Base-by-base conservation (phyloP, 2,113 vertebrate species). In the Thalassoma bifasciatum region DNA sequence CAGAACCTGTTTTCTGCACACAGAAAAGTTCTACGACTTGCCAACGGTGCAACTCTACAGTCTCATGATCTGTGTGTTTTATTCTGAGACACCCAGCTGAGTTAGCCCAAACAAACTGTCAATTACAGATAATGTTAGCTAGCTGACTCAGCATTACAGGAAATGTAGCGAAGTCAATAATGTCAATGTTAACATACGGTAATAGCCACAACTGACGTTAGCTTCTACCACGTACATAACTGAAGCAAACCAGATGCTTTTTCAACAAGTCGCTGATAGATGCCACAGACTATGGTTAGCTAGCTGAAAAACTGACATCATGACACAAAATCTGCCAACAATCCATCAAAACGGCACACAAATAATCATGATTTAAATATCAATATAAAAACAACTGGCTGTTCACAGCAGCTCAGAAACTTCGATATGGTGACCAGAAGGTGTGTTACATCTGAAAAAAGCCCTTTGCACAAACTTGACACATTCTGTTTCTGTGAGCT, bases 381-480 rank as follows among this genome's bases (percentile, higher is more conserved):
- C 16, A 46, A 52, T 72, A 80, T 42, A 81, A 85, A 86, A 73
- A 17, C 10, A 0, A 17, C 24, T 8, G 30, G 38, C 42, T 73
- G 38, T n/a, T 79, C 40, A 51, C 21, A 68, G 60, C 24, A 65
- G 30, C 21, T 21, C 36, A 53, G 34, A 68, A 37, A 26, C 21
- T 58, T 54, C 49, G 56, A 60, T 30, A 61, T 72, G 72, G 77
- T 62, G 53, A 80, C 77, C 38, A 47, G 44, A 49, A 36, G 60
- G 34, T 47, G 52, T 42, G 66, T 75, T 56, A 65, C 21, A 47
- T 73, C 46, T 65, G 42, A 22, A 58, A 53, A 72, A 87, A 89
- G 83, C 85, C 85, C 85, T 86, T 86, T 37, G 30, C 37, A 67
- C 75, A 70, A 66, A 72, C 47, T 50, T 16, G 69, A 60, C 57